Base-by-base conservation (phyloP, 1,140 invertebrate genomes). In the Mizuhopecten yessoensis region DNA sequence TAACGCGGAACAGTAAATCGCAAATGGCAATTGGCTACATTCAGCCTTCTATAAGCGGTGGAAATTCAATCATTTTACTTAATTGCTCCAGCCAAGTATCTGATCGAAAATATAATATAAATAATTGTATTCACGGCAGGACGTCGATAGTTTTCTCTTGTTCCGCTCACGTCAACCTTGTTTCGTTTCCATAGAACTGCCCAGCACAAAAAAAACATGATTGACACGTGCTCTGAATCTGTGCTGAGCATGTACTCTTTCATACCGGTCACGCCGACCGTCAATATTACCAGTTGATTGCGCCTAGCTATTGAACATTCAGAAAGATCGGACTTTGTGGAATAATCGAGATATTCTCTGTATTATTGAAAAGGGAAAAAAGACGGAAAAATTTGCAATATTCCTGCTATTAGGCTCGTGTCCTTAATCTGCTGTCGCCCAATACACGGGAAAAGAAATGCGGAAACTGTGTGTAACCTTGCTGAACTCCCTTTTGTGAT, bases 31-130 rank as follows among this genome's bases (percentile, higher is more conserved):
- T 75, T 75, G 57, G 57, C 57, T 29, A 1, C n/a, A 17, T 29
- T 75, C 57, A 29, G 5, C 57, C n/a, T 75, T n/a, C 57, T 29
- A 75, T 75, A 75, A 75, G 29, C n/a, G 9, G n/a, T 7, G 57
- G 57, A 17, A 75, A 75, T 75, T 75, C 57, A 75, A 75, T 75
- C 57, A 29, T 75, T 75, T 75, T 75, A 75, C 57, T 75, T 75
- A 75, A 75, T 75, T 75, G 57, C 57, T 75, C 23, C 29, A 75
- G 57, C n/a, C 57, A 75, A 29, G 57, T 75, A 75, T 75, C 57
- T 75, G 57, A 75, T 75, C 11, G 57, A 75, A 75, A 75, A 75
- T 75, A 75, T 75, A 75, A 75, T 75, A 75, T 75, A 75, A 75
- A 75, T 75, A 75, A 75, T 75, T 75, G 57, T 75, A 75, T 29